Conservation (phyloP, 2,797 vertebrate genomes). For the Ciconia nigra region DNA sequence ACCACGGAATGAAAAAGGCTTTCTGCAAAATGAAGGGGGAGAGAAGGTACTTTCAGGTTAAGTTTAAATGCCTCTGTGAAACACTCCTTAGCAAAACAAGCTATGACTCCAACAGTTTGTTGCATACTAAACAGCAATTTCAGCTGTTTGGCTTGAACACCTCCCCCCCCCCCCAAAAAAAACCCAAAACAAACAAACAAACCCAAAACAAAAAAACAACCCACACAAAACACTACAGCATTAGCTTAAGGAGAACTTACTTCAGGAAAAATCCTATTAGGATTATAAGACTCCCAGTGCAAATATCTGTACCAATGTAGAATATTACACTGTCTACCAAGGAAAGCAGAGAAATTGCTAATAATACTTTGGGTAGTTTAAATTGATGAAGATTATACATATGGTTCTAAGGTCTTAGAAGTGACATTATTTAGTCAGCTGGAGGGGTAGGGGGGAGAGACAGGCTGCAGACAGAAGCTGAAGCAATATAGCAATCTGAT, state of each 20-base stretch:
- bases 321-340: not conserved
- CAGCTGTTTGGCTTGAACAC: not conserved
- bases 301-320: not conserved
- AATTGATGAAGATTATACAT: not conserved
- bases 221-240: not conserved
- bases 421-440: not conserved
- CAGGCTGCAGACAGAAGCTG: not conserved
- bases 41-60: not conserved
- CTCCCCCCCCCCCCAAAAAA: not conserved
- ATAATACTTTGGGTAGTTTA: not conserved
- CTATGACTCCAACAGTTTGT: not conserved
- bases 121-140: not conserved
- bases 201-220: too few species aligned
- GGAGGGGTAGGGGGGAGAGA: rapidly evolving
- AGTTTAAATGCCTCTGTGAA: not conserved
- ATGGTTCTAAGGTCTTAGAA: not conserved
- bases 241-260: not conserved
- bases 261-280: not conserved
- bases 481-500: not conserved
- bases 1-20: not conserved
- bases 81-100: not conserved
- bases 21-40: not conserved
- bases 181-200: not conserved
- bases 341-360: not conserved
- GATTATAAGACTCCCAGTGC: not conserved